A percentile compares a stretch with the other conserved stretches of the same genome.
Conservation (phyloP, 2,888 invertebrate genomes). For the Ditylenchus weischeri region DNA sequence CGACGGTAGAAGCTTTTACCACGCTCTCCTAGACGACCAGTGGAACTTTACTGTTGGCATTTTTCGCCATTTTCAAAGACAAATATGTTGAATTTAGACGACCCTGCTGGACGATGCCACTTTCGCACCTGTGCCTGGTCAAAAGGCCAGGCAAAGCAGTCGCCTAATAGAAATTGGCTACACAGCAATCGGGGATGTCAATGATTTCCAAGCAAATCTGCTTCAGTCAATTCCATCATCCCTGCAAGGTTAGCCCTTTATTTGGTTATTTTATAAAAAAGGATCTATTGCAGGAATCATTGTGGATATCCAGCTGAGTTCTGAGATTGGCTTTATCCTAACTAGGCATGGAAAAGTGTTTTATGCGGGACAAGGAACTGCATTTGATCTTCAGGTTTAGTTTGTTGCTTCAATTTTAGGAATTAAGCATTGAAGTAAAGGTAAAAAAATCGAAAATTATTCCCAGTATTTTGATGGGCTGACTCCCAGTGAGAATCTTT, state of each 20-base stretch:
- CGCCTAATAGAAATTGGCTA: slow-evolving; percentile 39
- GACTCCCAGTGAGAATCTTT: too few relatives aligned
- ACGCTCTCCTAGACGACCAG: slow-evolving; percentile 44
- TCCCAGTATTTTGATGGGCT: too few relatives aligned
- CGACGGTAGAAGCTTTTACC: slow-evolving; percentile 49
- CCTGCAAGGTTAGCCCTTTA: slow-evolving; percentile 37
- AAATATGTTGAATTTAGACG: slow-evolving; percentile 33
- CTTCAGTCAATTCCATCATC: slow-evolving; percentile 41
- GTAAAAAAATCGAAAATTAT: too few relatives aligned
- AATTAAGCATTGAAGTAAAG: too few relatives aligned
- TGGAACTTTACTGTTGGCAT: slow-evolving; percentile 40
- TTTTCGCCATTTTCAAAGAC: background rate
- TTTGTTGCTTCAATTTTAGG: background rate
- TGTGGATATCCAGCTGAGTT: slow-evolving; percentile 79
- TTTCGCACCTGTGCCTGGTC: slow-evolving; percentile 31
- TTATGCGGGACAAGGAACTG: slow-evolving; percentile 79
- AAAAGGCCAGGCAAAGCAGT: slow-evolving; percentile 32
- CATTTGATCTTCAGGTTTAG: slow-evolving; percentile 65
- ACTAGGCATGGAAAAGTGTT: slow-evolving; percentile 86
- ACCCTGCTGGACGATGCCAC: slow-evolving; percentile 52
- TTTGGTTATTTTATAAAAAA: background rate
- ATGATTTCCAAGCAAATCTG: slow-evolving; percentile 36
- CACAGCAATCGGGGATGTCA: slow-evolving; percentile 43
- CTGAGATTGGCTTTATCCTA: slow-evolving; percentile 87
- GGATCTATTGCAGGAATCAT: slow-evolving; percentile 58